Conservation (phyloP, 1,140 invertebrate genomes). For the Goniozus legneri region DNA sequence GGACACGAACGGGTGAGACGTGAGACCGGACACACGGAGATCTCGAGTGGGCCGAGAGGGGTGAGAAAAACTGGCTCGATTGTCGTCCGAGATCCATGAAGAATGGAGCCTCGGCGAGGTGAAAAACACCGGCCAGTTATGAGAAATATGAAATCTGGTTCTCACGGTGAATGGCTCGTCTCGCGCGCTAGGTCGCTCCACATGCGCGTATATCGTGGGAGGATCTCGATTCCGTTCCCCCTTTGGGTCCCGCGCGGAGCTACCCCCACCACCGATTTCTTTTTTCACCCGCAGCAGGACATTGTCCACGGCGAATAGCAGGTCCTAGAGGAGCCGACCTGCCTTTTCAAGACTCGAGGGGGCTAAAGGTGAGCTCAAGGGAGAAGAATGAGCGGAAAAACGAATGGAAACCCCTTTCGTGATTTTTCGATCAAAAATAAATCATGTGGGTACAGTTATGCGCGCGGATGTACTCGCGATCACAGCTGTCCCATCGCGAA, state of each 20-base stretch:
- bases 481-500: too few relatives aligned
- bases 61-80: slow-evolving; percentile 24
- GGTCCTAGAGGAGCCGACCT: slow-evolving; percentile 51
- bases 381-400: too few relatives aligned
- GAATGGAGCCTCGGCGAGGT: too few relatives aligned
- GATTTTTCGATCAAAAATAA: slow-evolving; percentile 51
- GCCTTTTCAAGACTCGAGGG: slow-evolving; percentile 37
- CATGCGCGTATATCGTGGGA: slow-evolving; percentile 56
- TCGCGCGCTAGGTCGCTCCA: slow-evolving; percentile 31
- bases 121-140: slow-evolving; percentile 39
- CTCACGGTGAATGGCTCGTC: slow-evolving; percentile 50
- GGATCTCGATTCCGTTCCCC: slow-evolving; percentile 42
- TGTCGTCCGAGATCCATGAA: slow-evolving; percentile 22
- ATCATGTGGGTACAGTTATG: slow-evolving; percentile 48
- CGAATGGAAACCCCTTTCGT: slow-evolving; percentile 46
- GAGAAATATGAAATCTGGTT: slow-evolving; percentile 56
- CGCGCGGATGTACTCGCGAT: too few relatives aligned
- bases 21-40: slow-evolving; percentile 31
- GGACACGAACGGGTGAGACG: slow-evolving; percentile 46
- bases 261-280: too few relatives aligned
- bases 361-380: too few relatives aligned
- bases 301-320: slow-evolving; percentile 52
- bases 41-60: slow-evolving; percentile 6
- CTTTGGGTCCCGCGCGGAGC: too few relatives aligned
- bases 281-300: slow-evolving; percentile 44